Conservation (phyloP, 2,888 invertebrate species). For the Falcaria lacertinaria region DNA sequence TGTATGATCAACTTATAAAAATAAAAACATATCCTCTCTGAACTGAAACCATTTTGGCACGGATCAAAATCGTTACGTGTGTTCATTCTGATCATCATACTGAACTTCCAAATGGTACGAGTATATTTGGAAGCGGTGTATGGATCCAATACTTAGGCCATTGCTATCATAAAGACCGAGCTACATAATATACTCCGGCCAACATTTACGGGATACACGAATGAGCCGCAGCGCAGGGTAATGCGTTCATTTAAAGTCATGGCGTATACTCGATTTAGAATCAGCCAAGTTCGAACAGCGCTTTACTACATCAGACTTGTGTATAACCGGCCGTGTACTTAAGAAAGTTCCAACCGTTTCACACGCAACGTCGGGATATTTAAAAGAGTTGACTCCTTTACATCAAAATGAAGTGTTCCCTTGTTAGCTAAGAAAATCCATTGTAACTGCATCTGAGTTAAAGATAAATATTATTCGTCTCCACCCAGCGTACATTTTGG, state of each 20-base stretch:
- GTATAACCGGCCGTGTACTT: not conserved
- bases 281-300: not conserved
- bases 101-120: not conserved
- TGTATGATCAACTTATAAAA: no score
- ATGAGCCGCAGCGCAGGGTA: not conserved
- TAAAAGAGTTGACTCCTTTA: no score
- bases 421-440: no score
- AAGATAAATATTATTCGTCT: no score
- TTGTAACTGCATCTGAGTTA: no score
- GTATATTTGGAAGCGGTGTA: not conserved
- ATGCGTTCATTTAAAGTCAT: not conserved
- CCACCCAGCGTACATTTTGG: no score
- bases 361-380: not conserved
- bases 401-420: no score
- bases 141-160: not conserved
- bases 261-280: not conserved
- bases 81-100: no score
- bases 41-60: not conserved
- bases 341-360: not conserved
- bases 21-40: not conserved
- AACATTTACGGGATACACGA: not conserved
- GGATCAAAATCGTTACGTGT: not conserved
- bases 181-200: not conserved
- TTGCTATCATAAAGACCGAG: not conserved
- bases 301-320: not conserved